Conservation (phyloP, 2,113 vertebrate genomes). For the Lasiurus borealis region DNA sequence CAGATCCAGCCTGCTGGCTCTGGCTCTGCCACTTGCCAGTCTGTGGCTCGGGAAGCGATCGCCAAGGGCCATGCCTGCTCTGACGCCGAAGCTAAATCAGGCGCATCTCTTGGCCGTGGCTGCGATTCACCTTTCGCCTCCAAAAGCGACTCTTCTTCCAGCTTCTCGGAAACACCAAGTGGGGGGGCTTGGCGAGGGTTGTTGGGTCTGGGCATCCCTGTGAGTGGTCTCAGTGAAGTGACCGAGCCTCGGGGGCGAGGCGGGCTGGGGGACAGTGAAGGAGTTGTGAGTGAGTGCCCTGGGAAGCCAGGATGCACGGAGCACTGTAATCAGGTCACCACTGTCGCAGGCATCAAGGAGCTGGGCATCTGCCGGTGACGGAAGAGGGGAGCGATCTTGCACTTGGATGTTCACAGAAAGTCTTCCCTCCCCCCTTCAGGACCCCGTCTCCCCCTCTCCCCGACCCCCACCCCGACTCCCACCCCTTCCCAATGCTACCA, state of each 20-base stretch:
- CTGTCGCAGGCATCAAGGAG: conserved; percentile 66
- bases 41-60: conserved; percentile 56
- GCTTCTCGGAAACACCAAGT: neutral
- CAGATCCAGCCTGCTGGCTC: conserved; percentile 16
- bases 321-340: conserved; percentile 77
- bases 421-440: neutral
- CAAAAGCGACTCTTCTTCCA: conserved; percentile 12
- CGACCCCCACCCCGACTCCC: neutral
- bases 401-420: conserved; percentile 30
- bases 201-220: neutral
- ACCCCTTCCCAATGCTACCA: neutral
- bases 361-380: conserved; percentile 60
- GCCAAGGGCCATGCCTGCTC: conserved; percentile 73
- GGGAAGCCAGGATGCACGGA: conserved; percentile 52
- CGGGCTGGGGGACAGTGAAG: neutral
- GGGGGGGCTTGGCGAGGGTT: neutral
- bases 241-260: neutral
- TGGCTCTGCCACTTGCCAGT: conserved; percentile 60
- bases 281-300: neutral
- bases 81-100: conserved; percentile 75
- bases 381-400: neutral
- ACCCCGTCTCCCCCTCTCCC: neutral
- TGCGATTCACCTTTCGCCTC: conserved; percentile 60
- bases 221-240: neutral
- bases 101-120: conserved; percentile 56